Percentiles rank a stretch among this genome's conserved stretches.
These are phyloP conservation scores for Peromyscus attwateri DNA, from an alignment of 2,797 vertebrate species.

Conservation along the genomic window DNA sequence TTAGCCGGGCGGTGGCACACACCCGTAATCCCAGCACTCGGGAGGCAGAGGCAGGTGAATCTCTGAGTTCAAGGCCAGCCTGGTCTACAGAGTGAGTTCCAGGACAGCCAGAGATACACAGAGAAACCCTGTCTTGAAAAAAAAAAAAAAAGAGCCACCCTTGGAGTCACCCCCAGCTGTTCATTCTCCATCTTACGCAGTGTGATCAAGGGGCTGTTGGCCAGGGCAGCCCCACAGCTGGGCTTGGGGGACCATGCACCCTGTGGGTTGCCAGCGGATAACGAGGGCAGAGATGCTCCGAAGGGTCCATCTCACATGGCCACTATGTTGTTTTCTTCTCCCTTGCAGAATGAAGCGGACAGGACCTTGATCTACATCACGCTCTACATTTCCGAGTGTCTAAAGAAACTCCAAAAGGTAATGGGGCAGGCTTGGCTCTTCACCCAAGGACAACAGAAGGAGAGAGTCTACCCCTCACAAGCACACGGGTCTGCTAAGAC, in stretches of 20 bases:
- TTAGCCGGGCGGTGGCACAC: background rate
- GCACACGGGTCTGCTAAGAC: background rate
- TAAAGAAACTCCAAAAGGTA: constrained; percentile 99
- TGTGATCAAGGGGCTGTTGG: background rate
- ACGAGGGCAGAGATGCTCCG: background rate
- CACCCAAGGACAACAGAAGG: background rate
- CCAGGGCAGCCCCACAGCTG: background rate
- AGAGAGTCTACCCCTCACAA: background rate
- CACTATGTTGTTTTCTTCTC: constrained; percentile 54
- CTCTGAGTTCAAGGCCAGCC: background rate
- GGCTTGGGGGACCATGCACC: background rate
- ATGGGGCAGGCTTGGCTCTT: constrained; percentile 24
- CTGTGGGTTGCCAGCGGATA: background rate
- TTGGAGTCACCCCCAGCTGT: background rate
- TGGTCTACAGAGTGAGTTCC: background rate
- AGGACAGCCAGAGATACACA: background rate
- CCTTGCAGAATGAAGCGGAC: constrained; percentile 96
- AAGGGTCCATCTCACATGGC: background rate
- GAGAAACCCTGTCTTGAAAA: background rate
- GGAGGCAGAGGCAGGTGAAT: background rate
- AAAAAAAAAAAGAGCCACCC: too few species aligned
- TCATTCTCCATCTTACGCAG: background rate
- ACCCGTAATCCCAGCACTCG: background rate
- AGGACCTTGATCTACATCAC: constrained; percentile 98
- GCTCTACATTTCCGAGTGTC: constrained; percentile 98